Conservation (phyloP, 2,888 invertebrate species). For the Mesochorus sp. region DNA sequence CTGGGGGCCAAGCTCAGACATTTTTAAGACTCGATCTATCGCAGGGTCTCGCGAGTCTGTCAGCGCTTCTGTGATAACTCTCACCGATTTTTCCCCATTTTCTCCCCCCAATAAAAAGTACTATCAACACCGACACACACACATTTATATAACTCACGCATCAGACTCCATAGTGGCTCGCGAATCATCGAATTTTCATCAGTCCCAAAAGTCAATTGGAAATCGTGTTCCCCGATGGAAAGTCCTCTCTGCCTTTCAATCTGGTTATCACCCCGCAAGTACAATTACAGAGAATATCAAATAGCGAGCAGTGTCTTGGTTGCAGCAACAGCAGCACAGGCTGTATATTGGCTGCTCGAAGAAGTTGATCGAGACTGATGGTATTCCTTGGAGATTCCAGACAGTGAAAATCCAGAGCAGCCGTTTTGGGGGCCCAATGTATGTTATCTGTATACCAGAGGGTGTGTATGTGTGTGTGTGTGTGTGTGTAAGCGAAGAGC, state of each 20-base stretch:
- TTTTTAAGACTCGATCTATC: constrained; percentile 40
- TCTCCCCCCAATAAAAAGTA: background rate
- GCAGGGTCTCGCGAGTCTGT: background rate
- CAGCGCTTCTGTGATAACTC: constrained; percentile 28
- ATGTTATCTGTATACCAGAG: background rate
- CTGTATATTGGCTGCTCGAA: constrained; percentile 25
- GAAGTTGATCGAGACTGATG: constrained; percentile 54
- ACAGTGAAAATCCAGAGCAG: constrained; percentile 23
- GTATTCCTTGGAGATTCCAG: constrained; percentile 45
- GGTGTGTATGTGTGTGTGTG: constrained; percentile 24
- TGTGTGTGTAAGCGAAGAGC: constrained; percentile 25
- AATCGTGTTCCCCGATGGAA: background rate
- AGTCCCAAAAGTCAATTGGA: background rate
- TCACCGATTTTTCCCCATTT: constrained; percentile 12
- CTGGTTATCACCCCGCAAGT: too few relatives aligned
- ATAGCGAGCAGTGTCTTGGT: too few relatives aligned
- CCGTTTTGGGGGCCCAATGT: background rate
- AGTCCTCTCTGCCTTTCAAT: too few relatives aligned
- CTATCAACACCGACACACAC: too few relatives aligned
- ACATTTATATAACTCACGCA: too few relatives aligned
- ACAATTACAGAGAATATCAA: too few relatives aligned
- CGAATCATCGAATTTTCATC: background rate
- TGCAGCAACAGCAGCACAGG: too few relatives aligned
- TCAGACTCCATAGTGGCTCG: background rate
- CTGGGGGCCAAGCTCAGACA: constrained; percentile 27